These are phyloP conservation scores for Sesia bembeciformis DNA, from an alignment of 2,888 invertebrate species.

Conservation along the genomic window DNA sequence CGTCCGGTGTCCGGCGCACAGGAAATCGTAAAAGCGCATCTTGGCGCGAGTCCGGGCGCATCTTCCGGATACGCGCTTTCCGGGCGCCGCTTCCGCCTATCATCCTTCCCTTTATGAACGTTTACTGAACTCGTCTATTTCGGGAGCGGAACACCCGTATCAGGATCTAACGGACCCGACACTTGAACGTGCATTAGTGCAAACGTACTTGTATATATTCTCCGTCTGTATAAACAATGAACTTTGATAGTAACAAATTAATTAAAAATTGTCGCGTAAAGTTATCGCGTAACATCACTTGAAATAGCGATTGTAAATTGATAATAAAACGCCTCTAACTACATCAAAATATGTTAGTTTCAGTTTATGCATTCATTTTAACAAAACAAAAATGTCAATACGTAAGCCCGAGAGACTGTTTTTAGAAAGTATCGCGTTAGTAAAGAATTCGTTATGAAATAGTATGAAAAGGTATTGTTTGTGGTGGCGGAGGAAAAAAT, in stretches of 20 bases:
- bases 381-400: slow-evolving; percentile 36
- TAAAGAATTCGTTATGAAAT: slow-evolving; percentile 65
- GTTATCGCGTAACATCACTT: no score
- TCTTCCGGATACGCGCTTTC: slow-evolving; percentile 62
- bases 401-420: slow-evolving; percentile 17
- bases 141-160: not conserved
- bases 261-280: no score
- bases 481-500: slow-evolving; percentile 52
- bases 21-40: slow-evolving; percentile 71
- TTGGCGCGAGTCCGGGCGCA: no score
- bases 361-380: slow-evolving; percentile 7
- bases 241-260: no score
- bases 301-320: no score
- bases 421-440: slow-evolving; percentile 49
- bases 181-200: slow-evolving; percentile 1
- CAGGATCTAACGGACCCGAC: slow-evolving; percentile 3
- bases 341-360: no score
- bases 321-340: no score
- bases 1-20: slow-evolving; percentile 30
- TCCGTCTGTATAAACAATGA: no score
- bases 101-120: slow-evolving; percentile 44
- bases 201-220: not conserved
- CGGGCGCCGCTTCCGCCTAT: slow-evolving; percentile 50
- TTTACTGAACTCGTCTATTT: slow-evolving; percentile 28
- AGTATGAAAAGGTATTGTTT: slow-evolving; percentile 66